phyloP scores from a whole-genome alignment of 2,797 vertebrate species.

The Melanotaenia nigrans region DNA sequence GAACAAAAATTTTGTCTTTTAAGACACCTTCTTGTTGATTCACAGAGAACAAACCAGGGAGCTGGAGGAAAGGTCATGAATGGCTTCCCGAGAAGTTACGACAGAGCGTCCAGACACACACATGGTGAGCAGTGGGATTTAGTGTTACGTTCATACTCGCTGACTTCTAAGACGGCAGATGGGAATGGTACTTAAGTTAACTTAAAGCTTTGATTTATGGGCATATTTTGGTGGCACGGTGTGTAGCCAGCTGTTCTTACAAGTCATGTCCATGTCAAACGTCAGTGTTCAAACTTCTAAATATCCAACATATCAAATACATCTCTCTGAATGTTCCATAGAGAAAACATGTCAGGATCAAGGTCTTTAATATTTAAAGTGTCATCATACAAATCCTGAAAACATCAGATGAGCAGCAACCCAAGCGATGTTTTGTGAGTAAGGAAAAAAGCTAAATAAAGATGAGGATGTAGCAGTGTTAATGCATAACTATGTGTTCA shows the following conservation, averaged over 20 bases:
- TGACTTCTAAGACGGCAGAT: constrained; percentile 28
- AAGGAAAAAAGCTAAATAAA: constrained; percentile 69
- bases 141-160: constrained; percentile 33
- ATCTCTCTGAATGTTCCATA: constrained; percentile 32
- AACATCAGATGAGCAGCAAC: constrained; percentile 28
- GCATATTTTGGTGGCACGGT: constrained; percentile 24
- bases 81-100: constrained; percentile 40
- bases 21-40: constrained; percentile 22
- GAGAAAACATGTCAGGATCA: constrained; percentile 36
- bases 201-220: constrained; percentile 27
- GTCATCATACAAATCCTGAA: constrained; percentile 44
- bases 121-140: constrained; percentile 69
- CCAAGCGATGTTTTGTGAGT: constrained; percentile 32
- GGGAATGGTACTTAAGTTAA: constrained; percentile 12
- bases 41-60: constrained; percentile 47
- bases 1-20: not conserved
- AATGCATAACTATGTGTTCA: constrained; percentile 72
- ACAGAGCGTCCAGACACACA: constrained; percentile 45
- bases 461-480: constrained; percentile 59
- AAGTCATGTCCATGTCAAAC: constrained; percentile 9
- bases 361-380: constrained; percentile 29
- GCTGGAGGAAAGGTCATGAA: constrained; percentile 53
- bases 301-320: constrained; percentile 8
- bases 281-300: not conserved
- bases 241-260: constrained; percentile 30